A percentile compares a stretch with the other conserved stretches of the same genome.
phyloP scores from a whole-genome alignment of 2,888 invertebrate genomes.

The Kuschelorhynchus macadamiae region DNA sequence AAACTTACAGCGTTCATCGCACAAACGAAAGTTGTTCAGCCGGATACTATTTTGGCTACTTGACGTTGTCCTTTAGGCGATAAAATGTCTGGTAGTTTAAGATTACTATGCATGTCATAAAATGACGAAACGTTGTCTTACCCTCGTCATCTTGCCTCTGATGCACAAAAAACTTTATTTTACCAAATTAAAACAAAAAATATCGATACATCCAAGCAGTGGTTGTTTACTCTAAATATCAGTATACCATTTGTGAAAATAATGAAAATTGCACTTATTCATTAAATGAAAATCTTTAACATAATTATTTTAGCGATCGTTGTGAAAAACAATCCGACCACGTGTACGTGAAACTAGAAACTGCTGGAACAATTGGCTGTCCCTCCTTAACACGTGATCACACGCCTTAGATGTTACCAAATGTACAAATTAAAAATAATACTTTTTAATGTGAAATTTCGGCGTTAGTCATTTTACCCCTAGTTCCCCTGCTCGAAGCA shows the following conservation, averaged over 20 bases:
- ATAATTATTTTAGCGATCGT: not conserved
- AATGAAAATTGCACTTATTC: not conserved
- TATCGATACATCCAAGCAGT: not conserved
- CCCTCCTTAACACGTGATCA: not conserved
- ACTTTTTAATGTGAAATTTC: constrained; percentile 7
- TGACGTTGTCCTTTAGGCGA: constrained; percentile 10
- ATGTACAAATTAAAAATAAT: constrained; percentile 14
- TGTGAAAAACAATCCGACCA: constrained; percentile 4
- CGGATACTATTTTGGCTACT: constrained; percentile 5
- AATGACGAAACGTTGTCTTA: not conserved
- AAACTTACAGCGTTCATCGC: constrained; percentile 5
- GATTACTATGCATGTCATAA: not conserved
- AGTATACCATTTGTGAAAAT: not conserved
- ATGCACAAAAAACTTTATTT: constrained; percentile 1
- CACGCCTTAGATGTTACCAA: constrained; percentile 9
- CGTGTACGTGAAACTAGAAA: not conserved
- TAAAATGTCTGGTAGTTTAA: not conserved
- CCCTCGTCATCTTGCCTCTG: constrained; percentile 2
- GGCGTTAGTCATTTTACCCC: not conserved
- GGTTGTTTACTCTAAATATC: not conserved
- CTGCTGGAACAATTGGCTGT: not conserved
- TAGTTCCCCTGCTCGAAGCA: too few relatives aligned
- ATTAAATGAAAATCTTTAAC: constrained; percentile 1
- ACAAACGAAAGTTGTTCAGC: constrained; percentile 10
- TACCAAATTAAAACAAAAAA: constrained; percentile 4